Conservation (phyloP, 2,113 vertebrate species). For the Peromyscus californicus region DNA sequence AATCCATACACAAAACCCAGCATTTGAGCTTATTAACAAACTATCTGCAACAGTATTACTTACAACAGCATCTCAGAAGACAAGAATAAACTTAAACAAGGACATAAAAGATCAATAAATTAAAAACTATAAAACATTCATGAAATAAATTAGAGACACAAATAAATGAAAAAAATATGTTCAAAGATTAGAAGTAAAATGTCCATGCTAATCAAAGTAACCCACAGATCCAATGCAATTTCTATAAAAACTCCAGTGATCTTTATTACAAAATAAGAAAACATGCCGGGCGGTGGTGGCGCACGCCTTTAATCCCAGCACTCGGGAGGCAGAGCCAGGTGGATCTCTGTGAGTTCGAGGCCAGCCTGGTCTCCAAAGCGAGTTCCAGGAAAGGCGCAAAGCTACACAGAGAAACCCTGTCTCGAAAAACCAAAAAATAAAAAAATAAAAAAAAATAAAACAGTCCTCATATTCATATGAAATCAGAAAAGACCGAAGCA, state of each 20-base stretch:
- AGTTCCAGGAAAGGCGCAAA: too few relatives aligned
- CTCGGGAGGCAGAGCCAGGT: too few relatives aligned
- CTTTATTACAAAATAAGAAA: neutral
- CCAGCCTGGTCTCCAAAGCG: too few relatives aligned
- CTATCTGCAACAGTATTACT: neutral
- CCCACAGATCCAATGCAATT: neutral
- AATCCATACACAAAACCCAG: neutral
- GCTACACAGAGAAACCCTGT: too few relatives aligned
- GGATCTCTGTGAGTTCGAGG: too few relatives aligned
- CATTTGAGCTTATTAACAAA: neutral
- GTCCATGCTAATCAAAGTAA: neutral
- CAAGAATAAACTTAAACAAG: neutral
- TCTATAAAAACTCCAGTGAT: neutral
- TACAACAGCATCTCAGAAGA: neutral
- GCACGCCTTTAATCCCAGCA: too few relatives aligned
- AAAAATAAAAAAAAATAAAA: too few relatives aligned
- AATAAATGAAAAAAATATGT: neutral
- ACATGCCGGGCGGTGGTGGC: too few relatives aligned
- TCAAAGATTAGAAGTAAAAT: neutral
- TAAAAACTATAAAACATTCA: neutral
- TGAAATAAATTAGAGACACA: neutral
- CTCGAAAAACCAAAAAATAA: too few relatives aligned
- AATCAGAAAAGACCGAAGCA: neutral
- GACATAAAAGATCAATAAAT: neutral
- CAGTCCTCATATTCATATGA: neutral